A percentile compares a stretch with the other conserved stretches of the same genome.
Evolutionary conservation across 2,797 vertebrate genomes (phyloP).

Genomic region (Microctenopoma steveboyesi): DNA sequence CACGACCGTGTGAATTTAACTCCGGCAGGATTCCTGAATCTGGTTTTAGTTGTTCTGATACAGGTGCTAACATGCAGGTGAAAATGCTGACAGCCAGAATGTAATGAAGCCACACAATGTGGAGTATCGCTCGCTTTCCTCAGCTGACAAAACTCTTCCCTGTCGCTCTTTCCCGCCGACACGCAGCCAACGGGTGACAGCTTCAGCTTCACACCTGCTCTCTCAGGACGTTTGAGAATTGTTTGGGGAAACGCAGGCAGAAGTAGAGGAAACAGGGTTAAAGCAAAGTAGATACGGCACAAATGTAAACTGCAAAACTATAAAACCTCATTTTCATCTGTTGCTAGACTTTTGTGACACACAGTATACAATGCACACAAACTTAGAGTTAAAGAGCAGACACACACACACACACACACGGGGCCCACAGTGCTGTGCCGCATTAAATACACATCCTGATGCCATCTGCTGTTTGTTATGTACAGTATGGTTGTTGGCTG

Average conservation of each 20-base stretch:
- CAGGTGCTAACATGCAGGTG: not conserved
- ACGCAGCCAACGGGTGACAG: constrained; percentile 13
- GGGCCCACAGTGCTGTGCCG: constrained; percentile 6
- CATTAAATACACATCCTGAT: constrained; percentile 22
- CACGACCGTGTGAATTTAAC: no score
- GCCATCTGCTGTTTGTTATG: constrained; percentile 50
- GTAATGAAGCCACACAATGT: constrained; percentile 20
- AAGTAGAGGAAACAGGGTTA: not conserved
- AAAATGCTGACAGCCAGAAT: constrained; percentile 1
- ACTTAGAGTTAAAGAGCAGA: no score
- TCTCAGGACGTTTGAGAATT: constrained; percentile 11
- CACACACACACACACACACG: constrained; percentile 5
- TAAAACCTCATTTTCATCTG: not conserved
- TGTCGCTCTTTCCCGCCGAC: not conserved
- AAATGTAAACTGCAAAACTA: not conserved
- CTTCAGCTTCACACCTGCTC: constrained; percentile 6
- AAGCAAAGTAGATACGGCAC: no score
- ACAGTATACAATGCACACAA: constrained; percentile 11
- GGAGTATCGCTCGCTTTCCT: constrained; percentile 4
- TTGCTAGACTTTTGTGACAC: not conserved
- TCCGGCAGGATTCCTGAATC: no score
- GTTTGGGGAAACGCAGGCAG: constrained; percentile 1
- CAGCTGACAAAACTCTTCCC: not conserved
- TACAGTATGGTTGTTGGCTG: constrained; percentile 28
- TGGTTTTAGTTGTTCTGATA: not conserved